Conservation (phyloP, 2,113 vertebrate species). For the Alexandromys fortis region DNA sequence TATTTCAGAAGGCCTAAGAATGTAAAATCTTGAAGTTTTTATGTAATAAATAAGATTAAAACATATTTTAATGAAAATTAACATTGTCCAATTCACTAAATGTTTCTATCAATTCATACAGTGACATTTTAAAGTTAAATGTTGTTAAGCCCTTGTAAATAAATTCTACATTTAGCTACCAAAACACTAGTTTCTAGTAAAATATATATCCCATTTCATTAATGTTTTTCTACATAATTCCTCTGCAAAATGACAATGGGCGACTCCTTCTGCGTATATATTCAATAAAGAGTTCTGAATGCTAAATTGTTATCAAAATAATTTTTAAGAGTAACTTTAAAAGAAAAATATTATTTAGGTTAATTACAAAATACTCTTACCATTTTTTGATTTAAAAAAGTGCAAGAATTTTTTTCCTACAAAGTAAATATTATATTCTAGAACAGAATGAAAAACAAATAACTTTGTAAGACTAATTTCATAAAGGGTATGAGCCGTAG, state of each 20-base stretch:
- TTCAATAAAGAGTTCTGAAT: background rate
- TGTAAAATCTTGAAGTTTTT: constrained; percentile 31
- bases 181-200: background rate
- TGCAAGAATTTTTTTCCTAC: background rate
- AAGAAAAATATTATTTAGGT: background rate
- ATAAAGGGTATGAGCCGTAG: constrained; percentile 5
- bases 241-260: background rate
- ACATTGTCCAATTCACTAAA: background rate
- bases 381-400: background rate
- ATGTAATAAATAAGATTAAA: background rate
- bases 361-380: background rate
- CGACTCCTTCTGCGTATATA: background rate
- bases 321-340: constrained; percentile 32
- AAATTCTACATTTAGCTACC: background rate
- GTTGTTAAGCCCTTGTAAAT: background rate
- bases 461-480: background rate
- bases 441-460: constrained; percentile 12
- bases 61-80: constrained; percentile 9
- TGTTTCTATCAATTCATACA: background rate
- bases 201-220: background rate
- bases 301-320: background rate
- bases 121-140: background rate
- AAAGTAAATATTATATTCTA: constrained; percentile 10
- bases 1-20: background rate
- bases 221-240: background rate